Evolutionary conservation across 2,888 invertebrate species (phyloP).

Genomic region (Hoplodrina blanda): DNA sequence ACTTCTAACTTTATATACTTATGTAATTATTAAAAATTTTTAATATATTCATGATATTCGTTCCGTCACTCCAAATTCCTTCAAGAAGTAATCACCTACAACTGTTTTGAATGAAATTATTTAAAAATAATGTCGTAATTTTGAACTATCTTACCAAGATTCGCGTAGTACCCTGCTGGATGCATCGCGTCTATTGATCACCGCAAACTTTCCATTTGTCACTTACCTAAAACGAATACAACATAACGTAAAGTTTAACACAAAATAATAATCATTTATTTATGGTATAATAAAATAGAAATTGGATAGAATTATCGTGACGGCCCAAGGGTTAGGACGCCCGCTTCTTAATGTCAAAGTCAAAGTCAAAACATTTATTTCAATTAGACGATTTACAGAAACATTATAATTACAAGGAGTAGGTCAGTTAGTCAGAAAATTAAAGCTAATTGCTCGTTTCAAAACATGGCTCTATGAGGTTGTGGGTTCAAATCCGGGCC

Average conservation of each 20-base stretch:
- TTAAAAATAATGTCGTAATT: conserved; percentile 41
- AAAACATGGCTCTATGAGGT: no score
- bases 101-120: conserved; percentile 1
- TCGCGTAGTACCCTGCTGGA: conserved; percentile 90
- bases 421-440: no score
- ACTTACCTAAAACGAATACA: conserved; percentile 88
- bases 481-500: no score
- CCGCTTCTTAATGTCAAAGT: no score
- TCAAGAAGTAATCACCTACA: neutral
- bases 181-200: conserved; percentile 87
- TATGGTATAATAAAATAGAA: no score
- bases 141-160: conserved; percentile 84
- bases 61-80: neutral
- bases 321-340: no score
- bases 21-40: no score
- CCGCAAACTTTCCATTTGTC: conserved; percentile 88
- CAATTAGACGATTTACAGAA: no score
- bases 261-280: conserved; percentile 16
- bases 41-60: neutral
- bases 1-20: no score
- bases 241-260: conserved; percentile 59
- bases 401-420: neutral
- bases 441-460: no score
- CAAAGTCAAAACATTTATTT: no score
- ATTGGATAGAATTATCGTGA: no score